Conservation (phyloP, 2,113 vertebrate species). For the Jacana jacana region DNA sequence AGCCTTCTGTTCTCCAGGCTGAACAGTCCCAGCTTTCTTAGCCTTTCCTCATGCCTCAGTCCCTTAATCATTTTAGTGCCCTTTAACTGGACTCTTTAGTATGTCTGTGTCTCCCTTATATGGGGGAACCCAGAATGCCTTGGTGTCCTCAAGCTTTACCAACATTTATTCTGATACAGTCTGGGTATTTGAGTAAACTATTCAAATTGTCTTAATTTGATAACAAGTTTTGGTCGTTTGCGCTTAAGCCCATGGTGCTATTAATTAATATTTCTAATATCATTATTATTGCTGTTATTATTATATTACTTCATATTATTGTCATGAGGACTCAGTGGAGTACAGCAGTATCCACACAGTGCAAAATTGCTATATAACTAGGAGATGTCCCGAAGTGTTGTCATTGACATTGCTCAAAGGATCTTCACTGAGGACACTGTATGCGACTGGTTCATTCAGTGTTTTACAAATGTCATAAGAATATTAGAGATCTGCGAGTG, state of each 20-base stretch:
- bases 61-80: not conserved
- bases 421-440: not conserved
- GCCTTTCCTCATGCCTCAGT: not conserved
- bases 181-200: not conserved
- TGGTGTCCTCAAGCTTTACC: not conserved
- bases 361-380: not conserved
- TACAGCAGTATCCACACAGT: not conserved
- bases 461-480: not conserved
- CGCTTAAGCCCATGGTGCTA: not conserved
- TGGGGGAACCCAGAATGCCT: not conserved
- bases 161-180: not conserved
- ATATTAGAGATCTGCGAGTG: not conserved
- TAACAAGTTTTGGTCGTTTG: not conserved
- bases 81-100: not conserved
- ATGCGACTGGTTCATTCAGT: not conserved
- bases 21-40: not conserved
- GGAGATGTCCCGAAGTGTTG: not conserved
- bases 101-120: not conserved
- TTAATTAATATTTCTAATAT: not conserved
- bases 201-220: not conserved
- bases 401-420: not conserved
- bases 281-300: not conserved
- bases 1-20: not conserved
- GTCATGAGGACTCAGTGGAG: not conserved
- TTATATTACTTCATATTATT: not conserved